Base-by-base conservation (phyloP, 2,888 invertebrate genomes). In the Yponomeuta plumbellus region DNA sequence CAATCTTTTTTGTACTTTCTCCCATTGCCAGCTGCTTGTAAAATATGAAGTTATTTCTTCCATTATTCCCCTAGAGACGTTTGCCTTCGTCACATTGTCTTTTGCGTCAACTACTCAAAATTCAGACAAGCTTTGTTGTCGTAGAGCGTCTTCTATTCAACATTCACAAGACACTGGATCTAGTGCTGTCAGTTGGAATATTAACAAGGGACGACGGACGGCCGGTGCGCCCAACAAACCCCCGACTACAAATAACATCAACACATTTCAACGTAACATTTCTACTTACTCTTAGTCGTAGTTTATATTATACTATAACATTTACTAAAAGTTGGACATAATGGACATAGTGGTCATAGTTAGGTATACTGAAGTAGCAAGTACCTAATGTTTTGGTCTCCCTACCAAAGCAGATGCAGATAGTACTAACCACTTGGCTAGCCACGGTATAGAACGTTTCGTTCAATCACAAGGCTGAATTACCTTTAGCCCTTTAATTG, bases 121-220 rank as follows among this genome's bases (percentile, higher is more conserved):
- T 85, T 85, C 85, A 84, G 83, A 77, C 80, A 79, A 80, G 77
- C 82, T 80, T 85, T 85, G 85, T 85, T 83, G 76, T 78, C 77
- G 75, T 76, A 72, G 76, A 67, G 56, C 59, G 64, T 77, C 77
- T 78, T 80, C 82, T 84, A 80, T 84, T 85, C 84, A 82, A 81
- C 80, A 83, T 85, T 83, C 81, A 75, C 79, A 76, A 84, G 83
- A 83, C 81, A 83, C 79, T 77, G 75, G 78, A 78, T 82, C 76
- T 79, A 75, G 81, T 80, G 82, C 79, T 79, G 82, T 81, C 84
- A 83, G 78, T 77, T 76, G 76, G 85, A 85, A 85, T 85, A 86
- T 83, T 84, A 85, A 85, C 84, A 80, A 85, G 85, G 82, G 83
- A 76, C 80, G 75, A 75, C 77, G 77, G 44, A 20, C 65, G 39